Percentiles rank a stretch among this genome's conserved stretches.
phyloP scores from a whole-genome alignment of 2,888 invertebrate species.

The Folsomia candida region DNA sequence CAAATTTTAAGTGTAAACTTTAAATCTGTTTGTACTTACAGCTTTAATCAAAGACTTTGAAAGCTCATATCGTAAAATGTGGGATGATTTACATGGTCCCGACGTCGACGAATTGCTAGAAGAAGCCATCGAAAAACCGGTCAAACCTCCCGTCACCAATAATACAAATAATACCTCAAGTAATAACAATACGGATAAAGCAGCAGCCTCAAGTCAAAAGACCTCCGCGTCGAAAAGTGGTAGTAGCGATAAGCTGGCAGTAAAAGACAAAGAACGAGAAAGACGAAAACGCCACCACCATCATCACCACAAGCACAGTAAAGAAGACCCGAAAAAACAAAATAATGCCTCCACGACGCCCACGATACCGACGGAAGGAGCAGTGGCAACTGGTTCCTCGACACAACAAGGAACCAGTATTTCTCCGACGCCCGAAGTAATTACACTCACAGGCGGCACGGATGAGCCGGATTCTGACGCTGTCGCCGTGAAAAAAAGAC shows the following conservation, averaged over 20 bases:
- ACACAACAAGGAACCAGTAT: not conserved
- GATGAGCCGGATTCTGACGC: not conserved
- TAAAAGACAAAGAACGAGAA: conserved; percentile 26
- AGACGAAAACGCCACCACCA: conserved; percentile 27
- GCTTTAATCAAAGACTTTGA: conserved; percentile 78
- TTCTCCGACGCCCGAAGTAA: too few relatives aligned
- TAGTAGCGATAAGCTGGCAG: not conserved
- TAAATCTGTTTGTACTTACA: too few relatives aligned
- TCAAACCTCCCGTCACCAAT: too few relatives aligned
- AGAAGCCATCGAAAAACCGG: not conserved
- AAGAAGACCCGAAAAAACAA: not conserved
- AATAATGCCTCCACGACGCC: not conserved
- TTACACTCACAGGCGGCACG: too few relatives aligned
- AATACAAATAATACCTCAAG: too few relatives aligned
- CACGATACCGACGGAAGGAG: not conserved
- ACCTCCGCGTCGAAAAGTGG: not conserved
- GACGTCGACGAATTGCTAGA: conserved; percentile 40
- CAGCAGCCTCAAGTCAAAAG: not conserved
- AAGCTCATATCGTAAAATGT: conserved; percentile 53
- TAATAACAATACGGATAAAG: too few relatives aligned
- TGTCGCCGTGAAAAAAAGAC: conserved; percentile 12
- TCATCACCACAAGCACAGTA: conserved; percentile 17
- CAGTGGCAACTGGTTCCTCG: not conserved
- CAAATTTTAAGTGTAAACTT: too few relatives aligned
- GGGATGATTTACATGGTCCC: conserved; percentile 46